Conservation (phyloP, 2,113 vertebrate species). For the Pipa parva region DNA sequence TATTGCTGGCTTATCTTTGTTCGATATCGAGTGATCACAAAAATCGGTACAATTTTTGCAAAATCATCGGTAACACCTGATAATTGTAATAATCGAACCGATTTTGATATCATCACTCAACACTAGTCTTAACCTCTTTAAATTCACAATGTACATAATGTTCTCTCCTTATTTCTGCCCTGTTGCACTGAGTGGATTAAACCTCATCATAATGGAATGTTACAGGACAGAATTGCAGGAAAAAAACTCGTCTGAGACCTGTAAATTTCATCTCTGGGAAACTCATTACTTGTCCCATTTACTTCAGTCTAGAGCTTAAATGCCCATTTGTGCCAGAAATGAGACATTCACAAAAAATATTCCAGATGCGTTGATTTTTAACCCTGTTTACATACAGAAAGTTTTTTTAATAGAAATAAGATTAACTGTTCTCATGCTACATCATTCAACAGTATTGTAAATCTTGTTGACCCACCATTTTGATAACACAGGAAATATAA, state of each 20-base stretch:
- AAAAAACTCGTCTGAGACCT: constrained; percentile 42
- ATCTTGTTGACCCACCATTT: no score
- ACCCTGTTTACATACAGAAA: not conserved
- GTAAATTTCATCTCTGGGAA: constrained; percentile 44
- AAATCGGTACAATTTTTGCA: no score
- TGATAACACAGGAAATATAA: no score
- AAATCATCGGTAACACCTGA: no score
- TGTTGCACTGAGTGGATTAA: constrained; percentile 39
- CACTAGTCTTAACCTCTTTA: constrained; percentile 10
- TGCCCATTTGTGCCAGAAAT: constrained; percentile 29
- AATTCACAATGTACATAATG: constrained; percentile 11
- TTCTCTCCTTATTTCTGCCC: constrained; percentile 31
- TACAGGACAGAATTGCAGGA: constrained; percentile 40
- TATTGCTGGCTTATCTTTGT: no score
- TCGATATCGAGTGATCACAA: no score
- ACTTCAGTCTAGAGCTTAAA: constrained; percentile 18
- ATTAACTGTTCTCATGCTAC: no score
- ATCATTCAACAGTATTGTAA: no score
- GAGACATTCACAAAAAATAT: constrained; percentile 31
- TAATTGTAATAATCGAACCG: no score
- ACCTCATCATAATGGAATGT: constrained; percentile 41
- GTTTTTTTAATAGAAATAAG: not conserved
- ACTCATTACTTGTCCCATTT: constrained; percentile 37
- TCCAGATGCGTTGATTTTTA: constrained; percentile 9
- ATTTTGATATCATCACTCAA: no score